Percentiles rank a stretch among this genome's conserved stretches.
These are phyloP conservation scores for Acipenser transmontanus DNA, from an alignment of 2,797 vertebrate genomes.

Conservation along the genomic window DNA sequence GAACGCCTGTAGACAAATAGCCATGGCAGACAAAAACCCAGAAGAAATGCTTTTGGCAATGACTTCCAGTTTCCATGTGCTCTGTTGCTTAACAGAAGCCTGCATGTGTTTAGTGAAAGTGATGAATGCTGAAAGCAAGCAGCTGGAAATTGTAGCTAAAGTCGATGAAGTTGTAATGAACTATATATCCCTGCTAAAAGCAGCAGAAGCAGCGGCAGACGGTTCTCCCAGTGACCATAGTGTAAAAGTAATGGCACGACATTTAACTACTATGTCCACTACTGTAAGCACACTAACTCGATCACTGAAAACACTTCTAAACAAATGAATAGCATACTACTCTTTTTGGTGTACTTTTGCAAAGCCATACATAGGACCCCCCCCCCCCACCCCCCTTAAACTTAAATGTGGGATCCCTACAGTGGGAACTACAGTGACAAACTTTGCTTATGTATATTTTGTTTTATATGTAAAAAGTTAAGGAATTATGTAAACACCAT, in stretches of 20 bases:
- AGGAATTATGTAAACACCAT: slow-evolving; percentile 51
- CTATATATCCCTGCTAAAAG: slow-evolving; percentile 80
- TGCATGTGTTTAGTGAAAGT: slow-evolving; percentile 86
- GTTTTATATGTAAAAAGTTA: slow-evolving; percentile 80
- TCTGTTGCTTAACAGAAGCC: slow-evolving; percentile 86
- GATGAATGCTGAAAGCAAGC: slow-evolving; percentile 67
- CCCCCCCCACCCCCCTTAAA: slow-evolving; percentile 50
- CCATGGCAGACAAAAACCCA: slow-evolving; percentile 73
- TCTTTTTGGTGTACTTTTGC: slow-evolving; percentile 82
- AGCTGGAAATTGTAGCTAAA: slow-evolving; percentile 74
- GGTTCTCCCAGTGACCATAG: slow-evolving; percentile 68
- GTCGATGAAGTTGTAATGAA: slow-evolving; percentile 79
- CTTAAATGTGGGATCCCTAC: slow-evolving; percentile 57
- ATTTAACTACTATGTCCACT: slow-evolving; percentile 82
- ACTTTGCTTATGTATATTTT: slow-evolving; percentile 88
- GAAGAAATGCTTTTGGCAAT: slow-evolving; percentile 86
- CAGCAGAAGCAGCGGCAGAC: slow-evolving; percentile 74
- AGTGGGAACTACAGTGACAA: slow-evolving; percentile 78
- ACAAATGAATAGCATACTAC: slow-evolving; percentile 73
- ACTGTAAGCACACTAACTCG: slow-evolving; percentile 84
- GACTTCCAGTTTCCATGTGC: slow-evolving; percentile 88
- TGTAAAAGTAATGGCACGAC: slow-evolving; percentile 79
- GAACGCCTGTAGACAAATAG: slow-evolving; percentile 82
- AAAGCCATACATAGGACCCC: slow-evolving; percentile 85
- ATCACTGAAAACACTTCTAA: slow-evolving; percentile 85